Conservation (phyloP, 2,113 vertebrate species). For the Taurulus bubalis region DNA sequence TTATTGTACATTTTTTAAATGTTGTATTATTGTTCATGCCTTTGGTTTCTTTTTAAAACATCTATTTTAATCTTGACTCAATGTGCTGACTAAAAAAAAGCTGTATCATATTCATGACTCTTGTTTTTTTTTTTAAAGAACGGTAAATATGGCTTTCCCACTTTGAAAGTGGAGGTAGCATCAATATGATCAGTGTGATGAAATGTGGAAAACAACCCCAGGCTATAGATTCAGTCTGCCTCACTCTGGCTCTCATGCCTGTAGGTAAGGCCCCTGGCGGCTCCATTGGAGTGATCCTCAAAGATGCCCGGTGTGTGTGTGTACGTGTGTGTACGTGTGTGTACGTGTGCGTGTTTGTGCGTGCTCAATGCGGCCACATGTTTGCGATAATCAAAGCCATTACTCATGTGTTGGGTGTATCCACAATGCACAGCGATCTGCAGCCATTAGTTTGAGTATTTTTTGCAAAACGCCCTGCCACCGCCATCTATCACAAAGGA, state of each 20-base stretch:
- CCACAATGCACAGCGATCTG: neutral
- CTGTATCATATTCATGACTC: neutral
- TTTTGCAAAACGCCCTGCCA: conserved; percentile 13
- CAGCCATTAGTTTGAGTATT: conserved; percentile 15
- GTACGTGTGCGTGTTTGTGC: conserved; percentile 5
- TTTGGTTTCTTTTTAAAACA: conserved; percentile 3
- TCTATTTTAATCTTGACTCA: neutral
- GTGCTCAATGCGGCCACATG: conserved; percentile 1
- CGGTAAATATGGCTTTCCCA: conserved; percentile 8
- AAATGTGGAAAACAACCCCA: conserved; percentile 49
- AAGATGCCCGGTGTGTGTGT: conserved; percentile 18
- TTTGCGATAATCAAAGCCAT: conserved; percentile 36
- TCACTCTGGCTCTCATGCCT: conserved; percentile 49
- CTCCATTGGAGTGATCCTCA: conserved; percentile 35
- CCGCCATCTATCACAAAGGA: conserved; percentile 30
- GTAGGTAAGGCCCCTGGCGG: conserved; percentile 60
- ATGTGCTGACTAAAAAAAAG: neutral
- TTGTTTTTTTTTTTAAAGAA: neutral
- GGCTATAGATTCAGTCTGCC: conserved; percentile 52
- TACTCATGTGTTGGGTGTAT: conserved; percentile 2
- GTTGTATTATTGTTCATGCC: neutral
- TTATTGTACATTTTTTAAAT: neutral
- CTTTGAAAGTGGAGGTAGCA: conserved; percentile 17
- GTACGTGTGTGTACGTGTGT: conserved; percentile 7
- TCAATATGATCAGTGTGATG: conserved; percentile 41